Percentiles rank a stretch among this genome's conserved stretches.
Conservation (phyloP, 2,113 vertebrate genomes). For the Halcyon malimbica region DNA sequence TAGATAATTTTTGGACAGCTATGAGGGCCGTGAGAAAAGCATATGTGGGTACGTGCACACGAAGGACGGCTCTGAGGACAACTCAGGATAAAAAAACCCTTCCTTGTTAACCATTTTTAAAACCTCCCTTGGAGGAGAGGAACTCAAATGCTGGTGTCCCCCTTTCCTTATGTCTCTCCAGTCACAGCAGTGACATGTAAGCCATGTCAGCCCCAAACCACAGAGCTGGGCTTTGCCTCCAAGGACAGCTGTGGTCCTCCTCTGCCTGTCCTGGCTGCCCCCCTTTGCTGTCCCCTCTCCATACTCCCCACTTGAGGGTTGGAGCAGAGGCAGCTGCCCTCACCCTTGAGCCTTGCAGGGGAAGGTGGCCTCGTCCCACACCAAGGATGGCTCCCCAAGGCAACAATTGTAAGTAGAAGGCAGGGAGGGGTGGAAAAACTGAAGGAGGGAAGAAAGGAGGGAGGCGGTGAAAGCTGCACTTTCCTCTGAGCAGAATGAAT, state of each 20-base stretch:
- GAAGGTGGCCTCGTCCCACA: neutral
- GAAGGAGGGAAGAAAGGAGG: neutral
- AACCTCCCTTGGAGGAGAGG: neutral
- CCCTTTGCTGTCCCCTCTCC: neutral
- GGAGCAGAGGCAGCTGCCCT: neutral
- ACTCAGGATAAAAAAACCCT: neutral
- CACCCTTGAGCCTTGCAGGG: neutral
- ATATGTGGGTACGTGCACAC: accelerated
- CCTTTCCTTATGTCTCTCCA: neutral
- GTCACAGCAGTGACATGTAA: neutral
- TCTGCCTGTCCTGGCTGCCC: neutral
- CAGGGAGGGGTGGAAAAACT: neutral
- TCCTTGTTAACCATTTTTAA: neutral
- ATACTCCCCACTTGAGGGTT: neutral
- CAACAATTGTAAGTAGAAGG: conserved; percentile 6
- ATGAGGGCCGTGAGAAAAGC: neutral
- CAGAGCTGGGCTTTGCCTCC: neutral
- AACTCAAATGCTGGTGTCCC: accelerated
- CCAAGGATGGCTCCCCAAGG: neutral
- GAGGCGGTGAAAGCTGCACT: neutral
- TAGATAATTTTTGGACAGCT: neutral
- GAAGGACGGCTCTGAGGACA: neutral
- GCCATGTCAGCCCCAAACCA: neutral
- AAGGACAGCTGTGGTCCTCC: neutral
- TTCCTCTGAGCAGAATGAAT: neutral